These are phyloP conservation scores for Plagiodera versicolora DNA, from an alignment of 2,888 invertebrate species.

Conservation along the genomic window DNA sequence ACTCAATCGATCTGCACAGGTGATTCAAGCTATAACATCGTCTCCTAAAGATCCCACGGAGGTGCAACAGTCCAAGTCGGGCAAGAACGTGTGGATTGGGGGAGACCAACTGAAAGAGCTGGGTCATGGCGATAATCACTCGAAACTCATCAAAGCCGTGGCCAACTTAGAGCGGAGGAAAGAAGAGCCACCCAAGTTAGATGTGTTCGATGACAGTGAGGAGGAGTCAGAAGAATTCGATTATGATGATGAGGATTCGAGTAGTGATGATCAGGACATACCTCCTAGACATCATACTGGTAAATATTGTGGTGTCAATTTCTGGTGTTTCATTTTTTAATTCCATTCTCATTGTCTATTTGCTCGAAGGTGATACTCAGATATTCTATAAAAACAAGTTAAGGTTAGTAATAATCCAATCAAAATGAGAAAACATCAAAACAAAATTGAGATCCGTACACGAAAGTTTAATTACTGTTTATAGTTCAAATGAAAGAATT, in stretches of 20 bases:
- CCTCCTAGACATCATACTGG: constrained; percentile 63
- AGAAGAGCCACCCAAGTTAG: constrained; percentile 54
- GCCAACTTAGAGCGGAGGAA: constrained; percentile 64
- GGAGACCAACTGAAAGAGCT: constrained; percentile 62
- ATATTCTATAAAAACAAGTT: too few species aligned
- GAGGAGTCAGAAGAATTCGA: constrained; percentile 42
- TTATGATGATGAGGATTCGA: constrained; percentile 45
- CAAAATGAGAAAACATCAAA: too few species aligned
- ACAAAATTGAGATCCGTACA: too few species aligned
- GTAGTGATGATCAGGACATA: constrained; percentile 54
- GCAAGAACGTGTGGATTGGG: constrained; percentile 66
- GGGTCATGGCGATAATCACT: constrained; percentile 61
- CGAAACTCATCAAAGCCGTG: constrained; percentile 67
- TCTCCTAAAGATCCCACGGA: constrained; percentile 36
- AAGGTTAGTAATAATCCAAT: too few species aligned
- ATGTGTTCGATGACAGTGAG: constrained; percentile 50
- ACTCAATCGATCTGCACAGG: neutral
- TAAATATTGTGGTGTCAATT: too few species aligned
- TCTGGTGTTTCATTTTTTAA: too few species aligned
- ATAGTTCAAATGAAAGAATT: too few species aligned
- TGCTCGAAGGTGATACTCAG: too few species aligned
- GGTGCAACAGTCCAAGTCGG: constrained; percentile 47
- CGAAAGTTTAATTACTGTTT: too few species aligned
- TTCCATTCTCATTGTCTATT: too few species aligned
- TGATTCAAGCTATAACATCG: constrained; percentile 30